A percentile compares a stretch with the other conserved stretches of the same genome.
These are phyloP conservation scores for Aphelocoma californica DNA, from an alignment of 2,797 vertebrate genomes.

Conservation along the genomic window DNA sequence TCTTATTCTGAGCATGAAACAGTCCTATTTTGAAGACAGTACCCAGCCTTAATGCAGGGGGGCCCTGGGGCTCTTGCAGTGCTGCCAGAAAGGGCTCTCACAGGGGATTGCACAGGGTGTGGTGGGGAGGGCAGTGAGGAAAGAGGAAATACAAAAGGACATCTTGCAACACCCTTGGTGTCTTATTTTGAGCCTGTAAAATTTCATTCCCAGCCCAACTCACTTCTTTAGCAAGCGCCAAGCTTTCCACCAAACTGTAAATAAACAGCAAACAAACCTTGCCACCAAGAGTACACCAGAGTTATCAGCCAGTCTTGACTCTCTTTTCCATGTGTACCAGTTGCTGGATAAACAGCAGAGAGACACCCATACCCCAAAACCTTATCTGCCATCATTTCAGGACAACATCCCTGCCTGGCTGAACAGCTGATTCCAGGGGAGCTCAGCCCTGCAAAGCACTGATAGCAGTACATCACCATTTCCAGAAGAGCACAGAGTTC, in stretches of 20 bases:
- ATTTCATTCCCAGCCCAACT: neutral
- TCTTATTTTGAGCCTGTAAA: neutral
- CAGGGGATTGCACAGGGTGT: neutral
- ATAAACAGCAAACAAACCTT: neutral
- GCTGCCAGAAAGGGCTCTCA: neutral
- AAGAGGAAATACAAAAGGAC: slow-evolving; percentile 32
- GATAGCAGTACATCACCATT: neutral
- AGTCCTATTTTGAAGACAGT: neutral
- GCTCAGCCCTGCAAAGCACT: neutral
- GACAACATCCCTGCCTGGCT: neutral
- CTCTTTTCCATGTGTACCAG: neutral
- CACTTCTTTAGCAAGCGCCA: neutral
- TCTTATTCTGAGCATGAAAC: neutral
- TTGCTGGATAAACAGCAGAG: neutral
- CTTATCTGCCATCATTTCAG: neutral
- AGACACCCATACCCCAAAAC: neutral
- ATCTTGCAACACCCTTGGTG: slow-evolving; percentile 21
- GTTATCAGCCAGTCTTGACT: neutral
- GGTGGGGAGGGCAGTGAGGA: neutral
- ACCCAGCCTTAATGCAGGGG: neutral
- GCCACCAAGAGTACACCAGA: neutral
- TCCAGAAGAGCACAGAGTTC: neutral
- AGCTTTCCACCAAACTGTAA: neutral
- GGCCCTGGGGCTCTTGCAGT: neutral
- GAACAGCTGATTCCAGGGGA: neutral